A percentile compares a stretch with the other conserved stretches of the same genome.
phyloP scores from a whole-genome alignment of 1,140 invertebrate genomes.

The Drosophila repleta region DNA sequence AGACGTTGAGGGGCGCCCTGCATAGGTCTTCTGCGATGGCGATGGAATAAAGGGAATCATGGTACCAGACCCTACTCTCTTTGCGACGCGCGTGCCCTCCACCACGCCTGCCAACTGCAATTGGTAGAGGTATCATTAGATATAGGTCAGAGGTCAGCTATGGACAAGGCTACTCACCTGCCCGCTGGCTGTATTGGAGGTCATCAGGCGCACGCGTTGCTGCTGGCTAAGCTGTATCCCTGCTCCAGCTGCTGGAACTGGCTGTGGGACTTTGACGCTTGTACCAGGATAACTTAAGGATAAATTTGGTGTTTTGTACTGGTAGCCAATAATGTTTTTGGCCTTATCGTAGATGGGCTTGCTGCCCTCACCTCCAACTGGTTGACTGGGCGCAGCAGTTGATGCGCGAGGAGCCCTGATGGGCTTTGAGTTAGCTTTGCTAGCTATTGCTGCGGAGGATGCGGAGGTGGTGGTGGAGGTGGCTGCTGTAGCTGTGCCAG shows the following conservation, averaged over 20 bases:
- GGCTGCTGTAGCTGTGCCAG: not conserved
- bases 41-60: constrained; percentile 15
- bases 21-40: constrained; percentile 3
- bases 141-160: too few relatives aligned
- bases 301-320: constrained; percentile 15
- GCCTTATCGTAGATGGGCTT: constrained; percentile 48
- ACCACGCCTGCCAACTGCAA: too few relatives aligned
- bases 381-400: not conserved
- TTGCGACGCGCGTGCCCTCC: not conserved
- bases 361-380: not conserved
- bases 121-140: too few relatives aligned
- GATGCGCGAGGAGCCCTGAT: too few relatives aligned
- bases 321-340: constrained; percentile 61
- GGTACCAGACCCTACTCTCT: constrained; percentile 4
- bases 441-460: not conserved
- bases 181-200: not conserved
- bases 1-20: not conserved
- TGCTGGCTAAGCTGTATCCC: not conserved
- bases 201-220: not conserved
- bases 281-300: not conserved
- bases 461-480: not conserved
- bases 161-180: constrained; percentile 1
- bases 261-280: not conserved
- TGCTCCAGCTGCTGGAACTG: not conserved
- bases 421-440: constrained; percentile 1